phyloP scores from a whole-genome alignment of 2,888 invertebrate species.

The Amblyjoppa proteus region DNA sequence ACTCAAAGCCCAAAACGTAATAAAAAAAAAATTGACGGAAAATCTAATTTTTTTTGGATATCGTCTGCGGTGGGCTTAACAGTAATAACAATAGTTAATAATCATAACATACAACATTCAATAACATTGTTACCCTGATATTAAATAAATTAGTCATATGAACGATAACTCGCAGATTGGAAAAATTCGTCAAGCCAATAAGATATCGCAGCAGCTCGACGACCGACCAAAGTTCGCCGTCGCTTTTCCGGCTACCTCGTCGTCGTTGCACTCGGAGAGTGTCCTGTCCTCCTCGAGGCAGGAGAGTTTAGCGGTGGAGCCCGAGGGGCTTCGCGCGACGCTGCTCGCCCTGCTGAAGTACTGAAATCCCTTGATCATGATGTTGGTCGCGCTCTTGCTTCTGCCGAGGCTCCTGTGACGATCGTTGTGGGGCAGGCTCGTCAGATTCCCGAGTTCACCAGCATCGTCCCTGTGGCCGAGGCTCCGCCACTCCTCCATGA shows the following conservation, averaged over 20 bases:
- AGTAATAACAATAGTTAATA: too few species aligned
- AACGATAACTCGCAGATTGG: too few species aligned
- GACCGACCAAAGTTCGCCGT: not conserved
- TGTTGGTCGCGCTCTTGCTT: constrained; percentile 90
- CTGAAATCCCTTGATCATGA: constrained; percentile 93
- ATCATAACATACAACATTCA: too few species aligned
- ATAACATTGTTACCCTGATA: too few species aligned
- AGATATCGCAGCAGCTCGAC: not conserved
- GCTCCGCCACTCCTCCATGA: constrained; percentile 94
- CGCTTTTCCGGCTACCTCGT: constrained; percentile 74
- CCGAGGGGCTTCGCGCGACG: constrained; percentile 78
- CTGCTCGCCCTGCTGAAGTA: constrained; percentile 86
- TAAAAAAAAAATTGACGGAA: too few species aligned
- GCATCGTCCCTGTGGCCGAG: constrained; percentile 88
- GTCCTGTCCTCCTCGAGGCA: constrained; percentile 79
- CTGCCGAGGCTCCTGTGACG: constrained; percentile 69
- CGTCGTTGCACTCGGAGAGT: constrained; percentile 79
- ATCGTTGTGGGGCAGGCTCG: constrained; percentile 64
- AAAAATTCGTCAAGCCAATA: not conserved
- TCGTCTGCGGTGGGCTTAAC: too few species aligned
- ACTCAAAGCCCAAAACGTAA: too few species aligned
- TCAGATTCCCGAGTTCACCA: constrained; percentile 74
- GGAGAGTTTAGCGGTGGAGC: constrained; percentile 73
- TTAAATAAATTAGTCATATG: too few species aligned
- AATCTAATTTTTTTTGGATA: too few species aligned